Evolutionary conservation across 2,888 invertebrate species (phyloP), one percentile per base, ranked within the genome.

Genomic region (Harpalus rubripes): DNA sequence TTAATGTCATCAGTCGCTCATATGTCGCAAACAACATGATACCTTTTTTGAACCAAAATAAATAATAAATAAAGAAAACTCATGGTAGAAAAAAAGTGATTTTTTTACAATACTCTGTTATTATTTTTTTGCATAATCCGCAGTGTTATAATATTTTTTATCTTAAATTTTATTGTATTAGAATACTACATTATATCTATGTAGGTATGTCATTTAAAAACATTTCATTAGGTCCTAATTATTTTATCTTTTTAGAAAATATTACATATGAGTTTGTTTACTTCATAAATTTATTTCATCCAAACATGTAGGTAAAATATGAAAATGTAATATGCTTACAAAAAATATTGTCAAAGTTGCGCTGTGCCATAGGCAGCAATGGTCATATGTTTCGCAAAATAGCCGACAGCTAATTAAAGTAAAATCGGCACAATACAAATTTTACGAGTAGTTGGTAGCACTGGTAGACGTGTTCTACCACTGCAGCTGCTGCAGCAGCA

Each of bases 361-460:
- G 18, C 63, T n/a, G 7, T n/a, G 39, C 32, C 22, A 1, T 6
- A 10, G n/a, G 65, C n/a, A 65, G 12, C 32, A 18, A 1, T 10
- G 12, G 10, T 39, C n/a, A 65, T 68, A 32, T 10, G 68, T 68
- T 68, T 7, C n/a, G 39, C 26, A 32, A 68, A 68, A 26, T 39
- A 68, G 32, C 39, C 68, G n/a, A 26, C 32, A 68, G 68, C 68
- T 68, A 68, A 68, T 68, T 68, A 68, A 68, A n/a, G 41, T 68
- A 68, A 68, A 68, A 32, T 68, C 63, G 39, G 68, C 68, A 26
- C 68, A 68, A 68, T 39, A 68, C 39, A 68, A 32, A 68, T 68
- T 68, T 68, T 39, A 68, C 39, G 39, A 39, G 12, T 65, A 39
- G 39, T 39, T 7, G 68, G n/a, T 5, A 26, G 15, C 39, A 68